phyloP scores from a whole-genome alignment of 2,113 vertebrate genomes.

The Rhinichthys klamathensis region DNA sequence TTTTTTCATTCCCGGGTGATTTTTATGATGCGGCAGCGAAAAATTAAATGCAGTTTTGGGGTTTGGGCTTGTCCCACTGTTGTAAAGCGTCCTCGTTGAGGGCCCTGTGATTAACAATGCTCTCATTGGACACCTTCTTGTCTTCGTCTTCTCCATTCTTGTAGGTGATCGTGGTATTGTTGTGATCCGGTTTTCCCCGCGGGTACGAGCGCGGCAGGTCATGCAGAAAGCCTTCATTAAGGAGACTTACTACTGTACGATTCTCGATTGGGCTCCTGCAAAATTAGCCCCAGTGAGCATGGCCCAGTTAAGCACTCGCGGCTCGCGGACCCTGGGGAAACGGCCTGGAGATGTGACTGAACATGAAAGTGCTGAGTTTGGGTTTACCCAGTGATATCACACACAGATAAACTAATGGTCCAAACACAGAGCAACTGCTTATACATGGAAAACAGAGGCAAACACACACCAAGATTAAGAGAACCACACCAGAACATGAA shows the following conservation, averaged over 20 bases:
- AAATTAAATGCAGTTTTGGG: slow-evolving; percentile 40
- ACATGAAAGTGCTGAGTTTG: slow-evolving; percentile 55
- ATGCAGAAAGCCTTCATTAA: slow-evolving; percentile 57
- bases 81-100: slow-evolving; percentile 48
- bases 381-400: slow-evolving; percentile 32
- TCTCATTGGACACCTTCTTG: slow-evolving; percentile 46
- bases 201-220: slow-evolving; percentile 28
- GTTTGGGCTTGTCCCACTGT: not conserved
- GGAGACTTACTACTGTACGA: slow-evolving; percentile 57
- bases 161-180: slow-evolving; percentile 12
- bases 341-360: slow-evolving; percentile 69
- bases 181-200: slow-evolving; percentile 40
- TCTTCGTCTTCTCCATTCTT: slow-evolving; percentile 56
- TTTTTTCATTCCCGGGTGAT: not conserved
- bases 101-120: slow-evolving; percentile 66
- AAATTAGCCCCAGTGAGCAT: slow-evolving; percentile 76
- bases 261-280: slow-evolving; percentile 68
- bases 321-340: slow-evolving; percentile 69
- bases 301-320: slow-evolving; percentile 75
- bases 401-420: slow-evolving; percentile 34
- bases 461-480: slow-evolving; percentile 41
- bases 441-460: slow-evolving; percentile 34
- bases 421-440: slow-evolving; percentile 44
- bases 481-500: not conserved
- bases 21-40: slow-evolving; percentile 4